A percentile compares a stretch with the other conserved stretches of the same genome.
phyloP scores from a whole-genome alignment of 2,888 invertebrate genomes.

The Cremastinae sp. region DNA sequence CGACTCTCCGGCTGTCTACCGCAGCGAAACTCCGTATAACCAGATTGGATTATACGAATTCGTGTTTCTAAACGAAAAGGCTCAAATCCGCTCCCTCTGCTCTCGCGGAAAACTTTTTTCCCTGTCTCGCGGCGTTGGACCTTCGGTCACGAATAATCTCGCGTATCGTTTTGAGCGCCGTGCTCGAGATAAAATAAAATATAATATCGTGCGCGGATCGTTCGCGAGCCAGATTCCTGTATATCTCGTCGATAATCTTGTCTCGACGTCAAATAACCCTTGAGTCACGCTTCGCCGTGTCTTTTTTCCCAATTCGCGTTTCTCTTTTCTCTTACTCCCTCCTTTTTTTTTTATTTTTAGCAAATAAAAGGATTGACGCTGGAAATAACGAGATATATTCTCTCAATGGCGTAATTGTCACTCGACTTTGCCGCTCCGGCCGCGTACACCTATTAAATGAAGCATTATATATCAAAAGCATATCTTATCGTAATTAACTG shows the following conservation, averaged over 20 bases:
- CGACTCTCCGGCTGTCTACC: constrained; percentile 22
- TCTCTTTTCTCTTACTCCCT: no score
- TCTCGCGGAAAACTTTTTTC: constrained; percentile 5
- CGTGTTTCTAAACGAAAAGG: constrained; percentile 18
- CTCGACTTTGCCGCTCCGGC: not conserved
- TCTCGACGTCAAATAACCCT: no score
- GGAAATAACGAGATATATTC: not conserved
- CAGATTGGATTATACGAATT: constrained; percentile 27
- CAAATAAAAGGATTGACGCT: no score
- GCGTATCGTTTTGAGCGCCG: no score
- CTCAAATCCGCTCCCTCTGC: constrained; percentile 5
- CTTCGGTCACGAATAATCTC: no score
- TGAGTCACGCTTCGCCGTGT: not conserved
- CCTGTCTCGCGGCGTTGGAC: not conserved
- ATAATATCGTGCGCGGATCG: no score
- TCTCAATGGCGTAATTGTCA: not conserved
- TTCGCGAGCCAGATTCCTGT: no score
- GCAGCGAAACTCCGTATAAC: constrained; percentile 28
- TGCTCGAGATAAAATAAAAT: no score
- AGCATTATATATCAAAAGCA: not conserved
- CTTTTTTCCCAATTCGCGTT: not conserved
- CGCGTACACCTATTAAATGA: not conserved
- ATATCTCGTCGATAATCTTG: constrained; percentile 8
- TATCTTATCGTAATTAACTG: constrained; percentile 19
- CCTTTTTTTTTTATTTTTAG: no score